Evolutionary conservation across 1,140 invertebrate species (phyloP).

Genomic region (Phocides pigmalion): DNA sequence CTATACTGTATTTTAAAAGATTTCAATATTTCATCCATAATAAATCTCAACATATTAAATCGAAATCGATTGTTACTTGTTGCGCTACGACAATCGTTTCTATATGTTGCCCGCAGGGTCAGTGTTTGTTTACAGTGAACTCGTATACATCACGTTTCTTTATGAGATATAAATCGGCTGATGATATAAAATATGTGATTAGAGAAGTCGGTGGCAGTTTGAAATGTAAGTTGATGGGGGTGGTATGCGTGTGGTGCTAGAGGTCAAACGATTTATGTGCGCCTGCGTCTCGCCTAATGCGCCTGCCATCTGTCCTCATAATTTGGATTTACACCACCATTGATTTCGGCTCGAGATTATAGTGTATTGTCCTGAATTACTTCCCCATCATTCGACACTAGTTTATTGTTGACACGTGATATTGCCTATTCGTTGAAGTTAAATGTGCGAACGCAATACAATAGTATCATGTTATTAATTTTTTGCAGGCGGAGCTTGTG

Average conservation of each 20-base stretch:
- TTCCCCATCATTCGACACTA: constrained; percentile 42
- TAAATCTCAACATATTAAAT: constrained; percentile 13
- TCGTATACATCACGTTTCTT: constrained; percentile 37
- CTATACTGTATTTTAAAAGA: background rate
- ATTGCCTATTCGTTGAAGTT: constrained; percentile 33
- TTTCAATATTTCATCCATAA: background rate
- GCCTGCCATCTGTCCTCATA: constrained; percentile 56
- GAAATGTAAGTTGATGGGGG: constrained; percentile 39
- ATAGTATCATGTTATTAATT: constrained; percentile 57
- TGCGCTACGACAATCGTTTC: background rate
- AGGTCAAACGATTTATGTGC: constrained; percentile 62
- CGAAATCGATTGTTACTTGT: constrained; percentile 22
- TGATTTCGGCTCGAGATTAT: constrained; percentile 60
- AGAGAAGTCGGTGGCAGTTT: constrained; percentile 24
- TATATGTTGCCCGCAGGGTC: constrained; percentile 36
- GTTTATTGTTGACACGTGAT: constrained; percentile 39
- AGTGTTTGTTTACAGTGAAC: constrained; percentile 20
- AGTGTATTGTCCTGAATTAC: constrained; percentile 52
- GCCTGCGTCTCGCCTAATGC: constrained; percentile 41
- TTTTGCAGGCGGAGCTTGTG: constrained; percentile 89
- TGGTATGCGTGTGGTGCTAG: constrained; percentile 38
- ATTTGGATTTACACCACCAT: constrained; percentile 66
- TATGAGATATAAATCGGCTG: constrained; percentile 41
- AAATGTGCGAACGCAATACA: constrained; percentile 25
- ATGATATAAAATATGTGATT: constrained; percentile 46